Evolutionary conservation across 1,140 invertebrate genomes (phyloP), one percentile per base, ranked within the genome.

Genomic region (Atopsyche davidsoni): DNA sequence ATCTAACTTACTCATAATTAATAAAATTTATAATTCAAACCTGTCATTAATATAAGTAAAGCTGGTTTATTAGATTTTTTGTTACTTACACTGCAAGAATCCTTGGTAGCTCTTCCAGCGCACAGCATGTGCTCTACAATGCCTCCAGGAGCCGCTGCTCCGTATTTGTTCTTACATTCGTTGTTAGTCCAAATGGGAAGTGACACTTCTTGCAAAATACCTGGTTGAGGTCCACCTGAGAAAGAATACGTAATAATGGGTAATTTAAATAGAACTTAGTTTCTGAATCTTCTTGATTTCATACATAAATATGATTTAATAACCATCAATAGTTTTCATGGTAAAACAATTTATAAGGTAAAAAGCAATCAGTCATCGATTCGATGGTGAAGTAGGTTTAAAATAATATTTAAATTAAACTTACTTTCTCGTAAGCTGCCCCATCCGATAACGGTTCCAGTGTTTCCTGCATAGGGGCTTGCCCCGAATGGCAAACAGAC

Each of bases 51-150:
- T n/a, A n/a, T n/a, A n/a, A n/a, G n/a, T n/a, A n/a, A n/a, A n/a
- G n/a, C n/a, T n/a, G n/a, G n/a, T n/a, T n/a, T n/a, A n/a, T n/a
- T 36, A 40, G 34, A 16, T 18, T 42, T n/a, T 17, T 48, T 23
- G 44, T 52, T n/a, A 77, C 84, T 79, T 78, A 92, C 89, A 69
- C 86, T 90, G 63, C 90, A 92, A 10, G 89, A 91, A 68, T 96
- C 92, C 70, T 81, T 86, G 39, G 80, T 79, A 9, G 81, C 81
- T 69, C 80, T 77, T 2, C 89, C 89, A 23, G 89, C 89, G 64
- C 90, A 94, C 1, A 94, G 66, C 77, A 92, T 90, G 60, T 87
- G 84, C 1, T 89, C 84, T 1, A 89, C 85, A 25, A 93, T 92
- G 6, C 89, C 89, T 13, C 88, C 89, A 0, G 89, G 89, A 11